Evolutionary conservation across 2,797 vertebrate species (phyloP), one percentile per base, ranked within the genome.

Genomic region (Hydrophis major): DNA sequence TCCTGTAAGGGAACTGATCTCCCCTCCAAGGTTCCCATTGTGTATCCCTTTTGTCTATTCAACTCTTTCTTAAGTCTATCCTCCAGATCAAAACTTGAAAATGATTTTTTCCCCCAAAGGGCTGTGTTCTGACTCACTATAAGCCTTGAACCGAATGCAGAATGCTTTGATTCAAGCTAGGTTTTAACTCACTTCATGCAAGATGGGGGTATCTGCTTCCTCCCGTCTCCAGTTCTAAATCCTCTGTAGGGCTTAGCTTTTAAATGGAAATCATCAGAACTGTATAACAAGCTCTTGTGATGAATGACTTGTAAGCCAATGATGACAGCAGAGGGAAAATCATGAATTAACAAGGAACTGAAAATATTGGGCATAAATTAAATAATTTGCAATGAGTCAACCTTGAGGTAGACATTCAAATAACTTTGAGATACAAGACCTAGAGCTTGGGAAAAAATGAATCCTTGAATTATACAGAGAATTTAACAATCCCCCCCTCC

Each of bases 271-370:
- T 57, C 4, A 89, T 90, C 92, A 91, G 91, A 59, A 25, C 37
- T 14, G 0, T 32, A 87, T 93, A 89, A 22, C 18, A 92, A 93
- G 28, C 27, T 92, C 47, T 91, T 83, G 22, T 25, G 50, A 92
- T 69, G 50, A 18, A 92, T 27, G 89, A 92, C 42, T 91, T 90
- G 90, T 37, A 4, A 87, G 74, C 94, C 55, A 89, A 90, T 83
- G n/a, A 20, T 61, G 53, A 89, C 86, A 63, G 32, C n/a, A 69
- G 92, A 89, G 93, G 92, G 95, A 92, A 59, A 10, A 89, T 90
- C 92, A 92, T 93, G 94, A 92, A 90, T 94, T 94, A 96, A 94
- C 95, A 91, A 95, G 94, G 94, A 90, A 89, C 92, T 94, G 88
- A 94, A 12, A 28, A 93, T 55, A 25, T 0, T 90, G 63, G 42